Base-by-base conservation (phyloP, 2,888 invertebrate genomes). In the Sinopyrophorus schimmeli region DNA sequence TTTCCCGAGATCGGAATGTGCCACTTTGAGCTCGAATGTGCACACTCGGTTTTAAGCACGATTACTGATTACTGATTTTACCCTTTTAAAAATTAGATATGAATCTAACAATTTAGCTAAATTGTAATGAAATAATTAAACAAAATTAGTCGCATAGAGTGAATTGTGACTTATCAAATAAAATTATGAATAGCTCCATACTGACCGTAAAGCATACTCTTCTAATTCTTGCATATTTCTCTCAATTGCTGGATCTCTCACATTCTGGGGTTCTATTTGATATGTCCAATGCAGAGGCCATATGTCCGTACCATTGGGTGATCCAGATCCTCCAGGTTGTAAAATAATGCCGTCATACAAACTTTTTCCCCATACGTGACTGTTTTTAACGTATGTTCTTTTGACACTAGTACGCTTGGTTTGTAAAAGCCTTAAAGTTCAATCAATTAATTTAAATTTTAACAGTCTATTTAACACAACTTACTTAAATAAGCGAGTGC, bases 221-320 rank as follows among this genome's bases (percentile, higher is more conserved):
- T 74, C 70, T 23, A 83, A 59, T 48, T 77, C 72, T 1, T 67
- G 59, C 27, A 80, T 63, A 58, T 82, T 78, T 1, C 64, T 58
- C 0, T 64, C 56, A 41, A 80, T 55, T 2, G 68, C 63, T 28
- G 65, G 67, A 11, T 59, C 55, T 20, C 64, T 58, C 7, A 69
- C 69, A 10, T 70, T n/a, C 62, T 11, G 21, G n/a, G 3, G 69
- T 62, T 24, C 69, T 63, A 20, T 70, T 67, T 3, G 83, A 64
- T 28, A 75, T 1, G 78, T 78, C 55, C 69, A 68, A 61, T 82
- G 79, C 58, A 82, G 66, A 0, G 76, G 74, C 66, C 78, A 80
- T 47, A 74, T 64, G 14, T 66, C 64, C 9, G 63, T 58, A 10
- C 57, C 57, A 3, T 17, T 5, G 17, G 64, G 55, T 14, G 63